Evolutionary conservation across 2,888 invertebrate species (phyloP).

Genomic region (Ormyrus thymus): DNA sequence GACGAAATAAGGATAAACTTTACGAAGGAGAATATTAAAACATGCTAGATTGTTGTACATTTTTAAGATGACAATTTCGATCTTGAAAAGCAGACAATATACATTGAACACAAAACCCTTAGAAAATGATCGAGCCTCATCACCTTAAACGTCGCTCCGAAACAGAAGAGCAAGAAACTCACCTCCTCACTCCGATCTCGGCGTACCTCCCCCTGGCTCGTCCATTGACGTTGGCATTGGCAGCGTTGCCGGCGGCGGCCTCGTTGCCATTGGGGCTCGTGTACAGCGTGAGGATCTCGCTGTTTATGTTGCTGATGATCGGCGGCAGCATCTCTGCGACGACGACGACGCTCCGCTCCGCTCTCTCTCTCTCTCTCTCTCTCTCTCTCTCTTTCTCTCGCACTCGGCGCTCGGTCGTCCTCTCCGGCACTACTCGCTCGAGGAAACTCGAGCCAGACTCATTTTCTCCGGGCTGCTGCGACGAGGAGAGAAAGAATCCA

Average conservation of each 20-base stretch:
- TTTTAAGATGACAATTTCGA: too few species aligned
- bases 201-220: conserved; percentile 71
- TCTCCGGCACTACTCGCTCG: conserved; percentile 13
- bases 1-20: too few species aligned
- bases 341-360: not conserved
- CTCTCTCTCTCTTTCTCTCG: not conserved
- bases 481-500: conserved; percentile 46
- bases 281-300: conserved; percentile 72
- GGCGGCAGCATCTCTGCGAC: conserved; percentile 69
- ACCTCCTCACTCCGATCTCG: conserved; percentile 73
- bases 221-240: conserved; percentile 52
- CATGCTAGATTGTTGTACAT: too few species aligned
- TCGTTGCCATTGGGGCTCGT: conserved; percentile 58
- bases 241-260: not conserved
- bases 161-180: conserved; percentile 52
- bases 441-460: conserved; percentile 48
- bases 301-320: conserved; percentile 72
- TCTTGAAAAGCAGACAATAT: not conserved
- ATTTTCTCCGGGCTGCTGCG: conserved; percentile 32
- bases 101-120: not conserved
- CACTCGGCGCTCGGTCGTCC: not conserved
- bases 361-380: not conserved
- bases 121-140: too few species aligned
- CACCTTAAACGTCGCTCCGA: too few species aligned
- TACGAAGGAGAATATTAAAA: too few species aligned